These are phyloP conservation scores for Oenanthe oenanthe DNA, from an alignment of 2,113 vertebrate species.

Conservation along the genomic window DNA sequence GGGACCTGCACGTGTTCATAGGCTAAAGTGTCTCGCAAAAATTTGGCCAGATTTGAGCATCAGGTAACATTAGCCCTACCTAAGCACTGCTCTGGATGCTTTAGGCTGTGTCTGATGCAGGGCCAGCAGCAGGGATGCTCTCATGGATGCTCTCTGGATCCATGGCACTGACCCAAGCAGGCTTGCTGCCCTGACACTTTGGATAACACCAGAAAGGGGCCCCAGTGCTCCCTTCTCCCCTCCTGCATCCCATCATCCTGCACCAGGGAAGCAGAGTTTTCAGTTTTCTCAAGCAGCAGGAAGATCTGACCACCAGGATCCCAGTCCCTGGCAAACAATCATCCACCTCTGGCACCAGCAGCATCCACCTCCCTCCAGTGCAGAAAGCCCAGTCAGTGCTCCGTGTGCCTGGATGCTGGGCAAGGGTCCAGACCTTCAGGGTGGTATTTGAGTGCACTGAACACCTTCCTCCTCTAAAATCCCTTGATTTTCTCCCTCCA, in stretches of 20 bases:
- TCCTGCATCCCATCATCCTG: background rate
- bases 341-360: background rate
- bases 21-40: background rate
- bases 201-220: background rate
- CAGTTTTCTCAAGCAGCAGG: background rate
- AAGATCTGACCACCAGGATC: background rate
- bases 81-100: background rate
- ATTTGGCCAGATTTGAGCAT: background rate
- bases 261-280: background rate
- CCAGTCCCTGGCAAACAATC: background rate
- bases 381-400: background rate
- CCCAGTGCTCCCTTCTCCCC: background rate
- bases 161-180: background rate
- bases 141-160: background rate
- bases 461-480: constrained; percentile 2
- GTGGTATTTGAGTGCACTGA: background rate
- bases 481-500: background rate
- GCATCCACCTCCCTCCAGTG: background rate
- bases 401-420: background rate
- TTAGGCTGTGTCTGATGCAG: background rate
- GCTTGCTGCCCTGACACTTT: background rate
- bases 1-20: background rate
- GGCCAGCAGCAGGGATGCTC: background rate
- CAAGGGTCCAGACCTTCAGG: background rate
- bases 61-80: background rate